Base-by-base conservation (phyloP, 2,888 invertebrate genomes). In the Hydriomena furcata region DNA sequence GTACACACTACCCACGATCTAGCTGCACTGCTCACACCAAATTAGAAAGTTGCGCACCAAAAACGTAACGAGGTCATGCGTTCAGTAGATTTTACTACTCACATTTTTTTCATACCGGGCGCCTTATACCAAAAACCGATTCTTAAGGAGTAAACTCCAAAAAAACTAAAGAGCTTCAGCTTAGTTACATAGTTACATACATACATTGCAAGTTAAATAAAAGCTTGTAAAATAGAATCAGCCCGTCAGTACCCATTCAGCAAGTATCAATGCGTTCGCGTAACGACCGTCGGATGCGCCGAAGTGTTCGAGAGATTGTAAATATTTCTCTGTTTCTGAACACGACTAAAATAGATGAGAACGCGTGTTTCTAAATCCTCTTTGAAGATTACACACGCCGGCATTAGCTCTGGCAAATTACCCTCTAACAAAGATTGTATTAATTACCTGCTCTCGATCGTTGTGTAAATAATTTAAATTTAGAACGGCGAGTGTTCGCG, bases 381-480 rank as follows among this genome's bases (percentile, higher is more conserved):
- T 90, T 90, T 90, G 90, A 90, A 90, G 90, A 90, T 90, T 90
- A 89, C 84, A 87, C 86, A 87, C 79, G 82, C 88, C 77, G 77
- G 86, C 83, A 88, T 89, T 89, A 89, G 89, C 85, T 86, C 90
- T 90, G 88, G 90, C 90, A 88, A 90, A 90, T 90, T 90, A 90
- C 87, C 82, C 85, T 87, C 84, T 86, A 87, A 88, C 89, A 89
- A 89, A 88, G 90, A 90, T 90, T 89, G 90, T 89, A 90, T 90
- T 90, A 90, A 90, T 90, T 90, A 90, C 88, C 82, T 82, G 86
- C 75, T 87, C 88, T 78, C 87, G 82, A 89, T 89, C 84, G 85
- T 71, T 82, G 79, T 82, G 88, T 90, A 89, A 89, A 90, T 89
- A 88, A 79, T 65, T 82, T 86, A 87, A 81, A 82, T 80, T 85